phyloP scores from a whole-genome alignment of 2,113 vertebrate genomes.

The Pollimyrus isidori region DNA sequence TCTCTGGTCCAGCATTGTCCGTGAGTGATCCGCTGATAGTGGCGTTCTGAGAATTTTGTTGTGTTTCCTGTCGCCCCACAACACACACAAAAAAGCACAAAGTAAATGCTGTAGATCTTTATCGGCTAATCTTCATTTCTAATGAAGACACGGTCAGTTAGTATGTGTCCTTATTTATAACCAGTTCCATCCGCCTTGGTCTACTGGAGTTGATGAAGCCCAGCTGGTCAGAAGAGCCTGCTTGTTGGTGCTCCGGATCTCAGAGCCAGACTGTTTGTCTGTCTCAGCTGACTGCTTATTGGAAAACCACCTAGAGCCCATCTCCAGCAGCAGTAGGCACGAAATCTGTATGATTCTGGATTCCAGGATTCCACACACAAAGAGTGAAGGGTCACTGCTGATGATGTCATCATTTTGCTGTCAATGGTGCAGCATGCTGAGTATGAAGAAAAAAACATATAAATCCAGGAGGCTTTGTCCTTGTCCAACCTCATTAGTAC shows the following conservation, averaged over 20 bases:
- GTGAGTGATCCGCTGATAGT: neutral
- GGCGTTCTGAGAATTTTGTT: neutral
- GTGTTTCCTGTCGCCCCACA: neutral
- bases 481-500: neutral
- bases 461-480: neutral
- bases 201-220: neutral
- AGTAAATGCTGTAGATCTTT: neutral
- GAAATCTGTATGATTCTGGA: neutral
- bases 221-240: neutral
- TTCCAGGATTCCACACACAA: neutral
- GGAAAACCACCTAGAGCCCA: neutral
- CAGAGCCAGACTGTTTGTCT: neutral
- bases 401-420: neutral
- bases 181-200: neutral
- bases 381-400: neutral
- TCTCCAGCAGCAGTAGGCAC: neutral
- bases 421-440: neutral
- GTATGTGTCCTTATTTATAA: neutral
- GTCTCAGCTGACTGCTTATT: neutral
- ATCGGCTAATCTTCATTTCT: slow-evolving; percentile 14
- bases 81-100: neutral
- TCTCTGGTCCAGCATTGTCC: neutral
- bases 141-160: neutral
- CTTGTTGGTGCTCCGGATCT: neutral
- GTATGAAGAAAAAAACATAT: neutral